Evolutionary conservation across 1,140 invertebrate genomes (phyloP).

Genomic region (Drosophila mauritiana): DNA sequence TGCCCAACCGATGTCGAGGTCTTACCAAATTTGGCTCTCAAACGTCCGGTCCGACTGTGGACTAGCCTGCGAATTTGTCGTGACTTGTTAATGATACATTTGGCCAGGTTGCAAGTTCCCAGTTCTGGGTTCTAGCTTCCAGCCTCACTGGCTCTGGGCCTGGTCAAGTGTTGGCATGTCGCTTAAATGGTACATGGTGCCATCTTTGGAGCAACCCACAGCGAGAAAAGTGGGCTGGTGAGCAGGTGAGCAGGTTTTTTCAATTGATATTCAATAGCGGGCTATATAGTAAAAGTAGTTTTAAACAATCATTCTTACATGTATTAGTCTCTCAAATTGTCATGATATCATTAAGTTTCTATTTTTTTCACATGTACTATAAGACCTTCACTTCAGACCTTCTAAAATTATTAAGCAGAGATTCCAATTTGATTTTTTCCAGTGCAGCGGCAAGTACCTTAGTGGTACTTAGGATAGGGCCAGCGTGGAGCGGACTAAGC

Average conservation of each 20-base stretch:
- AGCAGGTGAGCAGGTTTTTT: too few species aligned
- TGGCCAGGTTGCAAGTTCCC: conserved; percentile 20
- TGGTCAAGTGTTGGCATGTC: conserved; percentile 81
- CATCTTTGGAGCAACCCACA: conserved; percentile 62
- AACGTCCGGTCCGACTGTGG: conserved; percentile 45
- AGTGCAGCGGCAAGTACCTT: conserved; percentile 5
- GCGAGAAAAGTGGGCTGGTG: conserved; percentile 2
- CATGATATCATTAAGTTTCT: too few species aligned
- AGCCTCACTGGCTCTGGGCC: conserved; percentile 32
- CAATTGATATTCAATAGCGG: too few species aligned
- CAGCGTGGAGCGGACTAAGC: conserved; percentile 16
- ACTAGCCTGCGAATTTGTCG: conserved; percentile 71
- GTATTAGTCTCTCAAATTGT: too few species aligned
- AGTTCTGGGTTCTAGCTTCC: not conserved
- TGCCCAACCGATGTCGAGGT: conserved; percentile 61
- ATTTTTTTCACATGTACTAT: too few species aligned
- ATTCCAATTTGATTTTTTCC: not conserved
- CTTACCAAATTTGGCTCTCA: conserved; percentile 77
- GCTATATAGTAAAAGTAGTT: too few species aligned
- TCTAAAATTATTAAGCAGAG: too few species aligned
- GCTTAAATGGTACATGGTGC: conserved; percentile 78
- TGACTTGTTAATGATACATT: conserved; percentile 83
- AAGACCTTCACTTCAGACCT: too few species aligned
- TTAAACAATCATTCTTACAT: too few species aligned
- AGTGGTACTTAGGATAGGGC: conserved; percentile 25